These are phyloP conservation scores for Drosophila incognita DNA, from an alignment of 2,888 invertebrate genomes.

Conservation along the genomic window DNA sequence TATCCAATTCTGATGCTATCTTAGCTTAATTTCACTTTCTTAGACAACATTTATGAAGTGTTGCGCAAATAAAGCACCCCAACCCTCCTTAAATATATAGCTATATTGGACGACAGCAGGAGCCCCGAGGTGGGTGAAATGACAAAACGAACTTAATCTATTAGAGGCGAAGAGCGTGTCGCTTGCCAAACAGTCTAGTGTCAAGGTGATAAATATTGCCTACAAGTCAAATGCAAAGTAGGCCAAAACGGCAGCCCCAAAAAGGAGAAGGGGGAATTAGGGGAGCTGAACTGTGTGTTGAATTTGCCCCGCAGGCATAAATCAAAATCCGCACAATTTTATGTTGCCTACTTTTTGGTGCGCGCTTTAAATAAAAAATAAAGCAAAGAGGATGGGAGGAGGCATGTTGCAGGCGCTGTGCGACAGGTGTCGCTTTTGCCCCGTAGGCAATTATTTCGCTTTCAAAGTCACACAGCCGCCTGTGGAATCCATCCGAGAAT, in stretches of 20 bases:
- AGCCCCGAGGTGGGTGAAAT: conserved; percentile 55
- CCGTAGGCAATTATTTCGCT: conserved; percentile 72
- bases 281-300: conserved; percentile 16
- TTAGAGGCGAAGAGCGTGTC: conserved; percentile 50
- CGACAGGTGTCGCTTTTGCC: conserved; percentile 61
- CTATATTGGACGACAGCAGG: conserved; percentile 11
- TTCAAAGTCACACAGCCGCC: conserved; percentile 53
- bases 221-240: conserved; percentile 65
- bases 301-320: conserved; percentile 58
- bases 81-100: not conserved
- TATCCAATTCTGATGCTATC: conserved; percentile 50
- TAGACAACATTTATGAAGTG: conserved; percentile 36
- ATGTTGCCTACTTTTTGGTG: conserved; percentile 53
- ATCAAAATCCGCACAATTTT: conserved; percentile 57
- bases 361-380: conserved; percentile 28
- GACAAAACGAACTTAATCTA: conserved; percentile 76
- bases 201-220: conserved; percentile 76
- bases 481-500: conserved; percentile 57
- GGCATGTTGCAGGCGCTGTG: conserved; percentile 4
- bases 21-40: conserved; percentile 25
- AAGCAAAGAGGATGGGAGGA: conserved; percentile 10
- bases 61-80: conserved; percentile 7
- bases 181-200: conserved; percentile 58
- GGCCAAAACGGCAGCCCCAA: conserved; percentile 20
- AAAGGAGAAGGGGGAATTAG: no score